phyloP scores from a whole-genome alignment of 2,797 vertebrate species.

The Rousettus madagascariensis region DNA sequence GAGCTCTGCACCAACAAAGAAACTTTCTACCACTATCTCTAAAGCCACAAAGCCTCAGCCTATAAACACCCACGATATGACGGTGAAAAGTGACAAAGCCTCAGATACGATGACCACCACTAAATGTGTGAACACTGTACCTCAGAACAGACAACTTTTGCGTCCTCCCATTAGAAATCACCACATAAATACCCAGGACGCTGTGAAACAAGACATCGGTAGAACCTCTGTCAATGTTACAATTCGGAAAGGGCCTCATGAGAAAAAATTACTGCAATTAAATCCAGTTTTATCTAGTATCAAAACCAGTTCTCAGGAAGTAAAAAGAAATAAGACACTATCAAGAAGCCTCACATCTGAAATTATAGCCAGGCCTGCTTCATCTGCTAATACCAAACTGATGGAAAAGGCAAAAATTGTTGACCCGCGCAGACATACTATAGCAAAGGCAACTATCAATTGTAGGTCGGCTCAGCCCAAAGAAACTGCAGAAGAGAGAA shows the following conservation, averaged over 20 bases:
- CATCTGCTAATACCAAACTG: constrained; percentile 5
- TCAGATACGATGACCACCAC: neutral
- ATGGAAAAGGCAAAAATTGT: constrained; percentile 67
- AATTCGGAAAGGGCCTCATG: constrained; percentile 32
- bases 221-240: constrained; percentile 33
- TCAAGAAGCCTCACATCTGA: neutral
- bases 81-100: constrained; percentile 22
- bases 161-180: constrained; percentile 63
- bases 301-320: neutral
- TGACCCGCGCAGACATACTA: constrained; percentile 59
- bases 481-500: constrained; percentile 88
- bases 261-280: constrained; percentile 16
- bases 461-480: constrained; percentile 54
- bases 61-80: accelerated
- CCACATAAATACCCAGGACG: neutral
- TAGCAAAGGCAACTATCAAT: constrained; percentile 46
- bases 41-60: constrained; percentile 57
- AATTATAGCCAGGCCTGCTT: constrained; percentile 43
- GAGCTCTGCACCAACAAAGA: constrained; percentile 55
- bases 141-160: constrained; percentile 58
- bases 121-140: constrained; percentile 17
- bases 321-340: constrained; percentile 55
- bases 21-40: constrained; percentile 12
- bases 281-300: constrained; percentile 33
- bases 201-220: constrained; percentile 1